Percentiles rank a stretch among this genome's conserved stretches.
Evolutionary conservation across 2,888 invertebrate species (phyloP).

Genomic region (Zootermopsis nevadensis): DNA sequence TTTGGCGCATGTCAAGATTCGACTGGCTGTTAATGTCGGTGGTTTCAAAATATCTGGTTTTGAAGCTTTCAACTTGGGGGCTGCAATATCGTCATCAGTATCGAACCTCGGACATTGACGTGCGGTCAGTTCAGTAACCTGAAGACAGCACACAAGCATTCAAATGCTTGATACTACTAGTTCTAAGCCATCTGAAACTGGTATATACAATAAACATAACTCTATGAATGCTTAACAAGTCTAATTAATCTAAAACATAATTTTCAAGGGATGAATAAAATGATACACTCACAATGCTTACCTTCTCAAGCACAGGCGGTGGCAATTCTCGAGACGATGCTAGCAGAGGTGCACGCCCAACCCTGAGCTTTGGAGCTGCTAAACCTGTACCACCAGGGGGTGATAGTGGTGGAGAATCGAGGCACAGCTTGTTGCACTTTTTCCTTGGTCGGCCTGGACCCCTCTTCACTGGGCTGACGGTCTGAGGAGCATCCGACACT

Average conservation of each 20-base stretch:
- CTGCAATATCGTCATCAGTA: constrained; percentile 48
- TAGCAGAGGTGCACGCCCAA: constrained; percentile 40
- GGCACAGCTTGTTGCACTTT: constrained; percentile 57
- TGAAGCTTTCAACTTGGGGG: constrained; percentile 51
- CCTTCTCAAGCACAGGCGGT: constrained; percentile 60
- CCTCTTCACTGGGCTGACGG: constrained; percentile 60
- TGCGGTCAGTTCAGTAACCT: constrained; percentile 29
- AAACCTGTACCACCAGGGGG: constrained; percentile 5
- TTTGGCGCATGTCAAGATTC: constrained; percentile 51
- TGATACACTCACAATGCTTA: neutral
- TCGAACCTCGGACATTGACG: constrained; percentile 43
- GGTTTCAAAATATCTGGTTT: constrained; percentile 61
- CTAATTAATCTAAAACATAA: too few species aligned
- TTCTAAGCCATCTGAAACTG: too few species aligned
- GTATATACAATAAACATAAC: too few species aligned
- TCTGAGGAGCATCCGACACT: neutral
- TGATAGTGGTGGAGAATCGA: constrained; percentile 43
- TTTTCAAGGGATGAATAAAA: too few species aligned
- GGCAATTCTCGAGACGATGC: constrained; percentile 55
- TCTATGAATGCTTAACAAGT: too few species aligned
- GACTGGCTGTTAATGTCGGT: constrained; percentile 60
- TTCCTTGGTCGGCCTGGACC: constrained; percentile 64
- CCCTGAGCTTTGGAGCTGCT: constrained; percentile 24
- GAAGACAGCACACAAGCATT: neutral
- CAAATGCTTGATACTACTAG: too few species aligned